Percentiles rank a stretch among this genome's conserved stretches.
Conservation (phyloP, 2,797 vertebrate species). For the Nannoperca australis region DNA sequence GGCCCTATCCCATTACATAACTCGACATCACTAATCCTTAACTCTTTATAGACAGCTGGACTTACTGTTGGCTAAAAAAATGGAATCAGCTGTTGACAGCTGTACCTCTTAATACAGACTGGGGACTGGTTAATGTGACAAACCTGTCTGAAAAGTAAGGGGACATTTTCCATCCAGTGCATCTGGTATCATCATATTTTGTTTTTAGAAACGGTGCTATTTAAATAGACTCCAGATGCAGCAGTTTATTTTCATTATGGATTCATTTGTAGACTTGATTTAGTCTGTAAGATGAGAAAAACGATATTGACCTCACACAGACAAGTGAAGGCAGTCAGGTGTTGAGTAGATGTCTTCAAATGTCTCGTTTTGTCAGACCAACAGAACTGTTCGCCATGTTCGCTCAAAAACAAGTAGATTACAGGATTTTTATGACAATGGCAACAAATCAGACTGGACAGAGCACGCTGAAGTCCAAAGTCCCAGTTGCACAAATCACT, state of each 20-base stretch:
- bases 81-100: conserved; percentile 46
- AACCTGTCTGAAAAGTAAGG: conserved; percentile 17
- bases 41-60: conserved; percentile 40
- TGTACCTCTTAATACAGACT: conserved; percentile 29
- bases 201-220: background rate
- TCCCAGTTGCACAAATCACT: background rate
- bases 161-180: background rate
- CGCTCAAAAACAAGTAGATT: background rate
- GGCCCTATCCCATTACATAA: conserved; percentile 50
- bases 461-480: background rate
- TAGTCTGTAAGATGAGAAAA: background rate
- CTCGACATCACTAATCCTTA: conserved; percentile 57
- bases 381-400: background rate
- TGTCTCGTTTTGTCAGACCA: background rate
- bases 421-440: background rate
- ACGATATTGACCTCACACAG: background rate
- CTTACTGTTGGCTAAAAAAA: conserved; percentile 18
- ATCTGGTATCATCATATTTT: background rate
- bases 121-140: conserved; percentile 2
- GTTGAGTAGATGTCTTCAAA: background rate
- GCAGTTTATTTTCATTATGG: background rate
- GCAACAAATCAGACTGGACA: background rate
- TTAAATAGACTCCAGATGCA: background rate
- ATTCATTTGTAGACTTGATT: background rate
- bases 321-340: too few species aligned